phyloP scores from a whole-genome alignment of 2,113 vertebrate genomes.

The Choloepus hoffmanni region DNA sequence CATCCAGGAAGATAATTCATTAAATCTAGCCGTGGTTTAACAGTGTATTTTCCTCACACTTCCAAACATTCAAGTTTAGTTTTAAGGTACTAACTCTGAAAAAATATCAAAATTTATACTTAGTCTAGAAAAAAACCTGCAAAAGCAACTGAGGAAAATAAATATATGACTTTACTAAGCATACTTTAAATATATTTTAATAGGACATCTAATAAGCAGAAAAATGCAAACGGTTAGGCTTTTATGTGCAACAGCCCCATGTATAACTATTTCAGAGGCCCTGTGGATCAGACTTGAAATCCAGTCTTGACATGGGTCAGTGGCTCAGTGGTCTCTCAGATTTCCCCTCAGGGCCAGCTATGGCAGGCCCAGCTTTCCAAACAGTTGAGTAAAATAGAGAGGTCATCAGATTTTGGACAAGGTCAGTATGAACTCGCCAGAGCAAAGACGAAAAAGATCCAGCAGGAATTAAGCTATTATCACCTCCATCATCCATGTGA shows the following conservation, averaged over 20 bases:
- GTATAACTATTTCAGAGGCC: slow-evolving; percentile 88
- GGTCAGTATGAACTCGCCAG: slow-evolving; percentile 91
- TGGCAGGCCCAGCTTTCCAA: slow-evolving; percentile 86
- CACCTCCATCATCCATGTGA: slow-evolving; percentile 88
- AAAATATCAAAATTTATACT: slow-evolving; percentile 75
- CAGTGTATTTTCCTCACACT: slow-evolving; percentile 33
- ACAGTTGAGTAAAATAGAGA: slow-evolving; percentile 87
- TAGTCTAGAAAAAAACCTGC: slow-evolving; percentile 84
- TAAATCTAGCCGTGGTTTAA: slow-evolving; percentile 21
- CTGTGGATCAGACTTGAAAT: slow-evolving; percentile 91
- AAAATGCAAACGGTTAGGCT: slow-evolving; percentile 75
- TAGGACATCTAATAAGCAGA: slow-evolving; percentile 80
- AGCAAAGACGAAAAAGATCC: slow-evolving; percentile 93
- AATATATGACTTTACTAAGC: slow-evolving; percentile 83
- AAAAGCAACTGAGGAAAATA: slow-evolving; percentile 86
- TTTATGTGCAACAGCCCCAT: slow-evolving; percentile 86
- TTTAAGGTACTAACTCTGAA: slow-evolving; percentile 50
- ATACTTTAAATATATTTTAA: slow-evolving; percentile 66
- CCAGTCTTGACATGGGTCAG: slow-evolving; percentile 95
- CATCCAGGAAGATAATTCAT: not conserved
- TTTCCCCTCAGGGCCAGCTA: slow-evolving; percentile 88
- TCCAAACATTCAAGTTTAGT: slow-evolving; percentile 62
- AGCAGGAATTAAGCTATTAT: slow-evolving; percentile 94
- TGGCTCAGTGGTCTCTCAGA: slow-evolving; percentile 90
- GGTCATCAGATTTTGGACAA: slow-evolving; percentile 94